Conservation (phyloP, 2,888 invertebrate species). For the Tenthredo scrophulariae region DNA sequence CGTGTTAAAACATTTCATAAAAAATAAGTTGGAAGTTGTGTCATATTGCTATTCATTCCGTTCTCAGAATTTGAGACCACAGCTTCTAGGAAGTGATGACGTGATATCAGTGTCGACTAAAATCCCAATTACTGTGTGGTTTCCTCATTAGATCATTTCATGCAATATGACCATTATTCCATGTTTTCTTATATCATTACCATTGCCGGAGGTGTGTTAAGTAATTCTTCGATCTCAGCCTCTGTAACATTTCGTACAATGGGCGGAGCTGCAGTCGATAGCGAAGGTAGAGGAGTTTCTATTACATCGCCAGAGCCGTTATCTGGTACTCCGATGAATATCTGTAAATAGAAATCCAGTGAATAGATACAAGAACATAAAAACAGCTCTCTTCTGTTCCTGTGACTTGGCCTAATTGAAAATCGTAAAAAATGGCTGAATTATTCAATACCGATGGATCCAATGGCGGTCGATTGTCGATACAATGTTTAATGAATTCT, state of each 20-base stretch:
- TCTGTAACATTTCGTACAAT: slow-evolving; percentile 67
- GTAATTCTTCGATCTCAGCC: slow-evolving; percentile 70
- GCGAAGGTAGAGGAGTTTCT: slow-evolving; percentile 61
- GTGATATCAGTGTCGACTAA: background rate
- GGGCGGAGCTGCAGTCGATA: slow-evolving; percentile 57
- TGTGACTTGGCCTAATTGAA: background rate
- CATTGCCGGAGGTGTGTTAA: slow-evolving; percentile 70
- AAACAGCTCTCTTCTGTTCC: background rate
- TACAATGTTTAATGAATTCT: slow-evolving; percentile 84
- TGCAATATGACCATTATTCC: background rate
- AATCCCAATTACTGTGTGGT: background rate
- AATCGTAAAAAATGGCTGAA: background rate
- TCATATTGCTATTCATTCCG: background rate
- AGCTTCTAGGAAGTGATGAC: background rate
- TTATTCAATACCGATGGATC: slow-evolving; percentile 66
- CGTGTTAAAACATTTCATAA: background rate
- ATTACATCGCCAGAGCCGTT: slow-evolving; percentile 60
- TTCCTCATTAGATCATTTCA: background rate
- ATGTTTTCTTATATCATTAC: slow-evolving; percentile 62
- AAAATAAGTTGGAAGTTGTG: background rate
- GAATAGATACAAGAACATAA: slow-evolving; percentile 32
- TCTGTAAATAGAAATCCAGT: slow-evolving; percentile 59
- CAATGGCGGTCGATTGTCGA: slow-evolving; percentile 70
- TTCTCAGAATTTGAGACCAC: background rate
- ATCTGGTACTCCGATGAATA: slow-evolving; percentile 64